These are phyloP conservation scores for Triplophysa tibetana DNA, from an alignment of 2,113 vertebrate genomes.

Conservation along the genomic window DNA sequence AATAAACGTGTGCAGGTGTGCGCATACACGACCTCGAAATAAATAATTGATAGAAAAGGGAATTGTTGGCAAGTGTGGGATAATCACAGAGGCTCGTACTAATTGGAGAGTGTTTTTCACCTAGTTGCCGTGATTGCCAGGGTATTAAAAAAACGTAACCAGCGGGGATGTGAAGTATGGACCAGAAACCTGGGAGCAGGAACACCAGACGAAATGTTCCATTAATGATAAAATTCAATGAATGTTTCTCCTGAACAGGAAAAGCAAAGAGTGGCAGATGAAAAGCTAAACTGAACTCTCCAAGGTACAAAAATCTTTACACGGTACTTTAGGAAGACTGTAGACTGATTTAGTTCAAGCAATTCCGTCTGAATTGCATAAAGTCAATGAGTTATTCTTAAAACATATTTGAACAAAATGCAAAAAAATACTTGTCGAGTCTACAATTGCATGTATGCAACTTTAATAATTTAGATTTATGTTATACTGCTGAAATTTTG, in stretches of 20 bases:
- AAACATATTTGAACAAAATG: not conserved
- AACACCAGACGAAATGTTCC: slow-evolving; percentile 37
- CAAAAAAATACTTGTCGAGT: too few relatives aligned
- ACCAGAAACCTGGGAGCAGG: slow-evolving; percentile 25
- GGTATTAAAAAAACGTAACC: slow-evolving; percentile 60
- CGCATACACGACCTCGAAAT: slow-evolving; percentile 61
- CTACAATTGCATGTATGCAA: too few relatives aligned
- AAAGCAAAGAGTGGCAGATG: slow-evolving; percentile 39
- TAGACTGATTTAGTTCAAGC: not conserved
- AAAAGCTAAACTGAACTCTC: slow-evolving; percentile 57
- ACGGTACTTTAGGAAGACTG: not conserved
- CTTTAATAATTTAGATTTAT: too few relatives aligned
- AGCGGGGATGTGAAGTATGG: slow-evolving; percentile 55
- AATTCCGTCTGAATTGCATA: not conserved
- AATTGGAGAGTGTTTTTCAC: slow-evolving; percentile 64
- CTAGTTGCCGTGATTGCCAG: slow-evolving; percentile 56
- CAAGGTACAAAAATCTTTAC: not conserved
- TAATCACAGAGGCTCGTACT: slow-evolving; percentile 68
- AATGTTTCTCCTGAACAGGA: slow-evolving; percentile 39
- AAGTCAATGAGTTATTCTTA: slow-evolving; percentile 4
- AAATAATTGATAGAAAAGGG: slow-evolving; percentile 75
- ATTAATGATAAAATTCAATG: slow-evolving; percentile 60
- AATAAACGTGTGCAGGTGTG: slow-evolving; percentile 50
- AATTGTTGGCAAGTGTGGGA: slow-evolving; percentile 70
- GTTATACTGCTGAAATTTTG: too few relatives aligned